A percentile compares a stretch with the other conserved stretches of the same genome.
Conservation (phyloP, 2,888 invertebrate genomes). For the Cryptops parisi region DNA sequence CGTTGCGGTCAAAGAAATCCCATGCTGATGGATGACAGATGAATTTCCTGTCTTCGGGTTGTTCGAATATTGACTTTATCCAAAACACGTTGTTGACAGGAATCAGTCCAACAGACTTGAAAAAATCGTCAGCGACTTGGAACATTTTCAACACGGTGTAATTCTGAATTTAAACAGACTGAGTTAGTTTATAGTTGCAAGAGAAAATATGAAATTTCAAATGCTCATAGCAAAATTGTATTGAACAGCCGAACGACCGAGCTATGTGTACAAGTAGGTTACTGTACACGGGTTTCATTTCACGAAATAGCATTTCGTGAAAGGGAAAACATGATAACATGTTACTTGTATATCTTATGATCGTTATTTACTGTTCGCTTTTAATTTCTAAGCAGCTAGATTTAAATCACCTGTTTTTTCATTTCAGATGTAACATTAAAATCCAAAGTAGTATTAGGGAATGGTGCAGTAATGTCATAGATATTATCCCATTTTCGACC, state of each 20-base stretch:
- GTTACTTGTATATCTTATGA: too few relatives aligned
- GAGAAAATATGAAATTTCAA: too few relatives aligned
- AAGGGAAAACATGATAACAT: too few relatives aligned
- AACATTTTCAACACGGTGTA: slow-evolving; percentile 65
- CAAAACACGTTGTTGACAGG: slow-evolving; percentile 69
- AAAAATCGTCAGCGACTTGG: slow-evolving; percentile 69
- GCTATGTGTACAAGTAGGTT: too few relatives aligned
- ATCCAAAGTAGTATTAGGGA: slow-evolving; percentile 47
- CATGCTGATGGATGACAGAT: slow-evolving; percentile 45
- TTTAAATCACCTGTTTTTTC: slow-evolving; percentile 29
- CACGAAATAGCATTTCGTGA: too few relatives aligned
- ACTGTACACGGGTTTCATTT: too few relatives aligned
- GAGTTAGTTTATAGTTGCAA: too few relatives aligned
- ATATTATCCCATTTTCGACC: slow-evolving; percentile 66
- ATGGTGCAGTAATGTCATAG: slow-evolving; percentile 57
- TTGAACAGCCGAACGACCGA: too few relatives aligned
- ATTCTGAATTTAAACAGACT: slow-evolving; percentile 46
- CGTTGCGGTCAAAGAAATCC: slow-evolving; percentile 33
- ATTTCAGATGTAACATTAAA: slow-evolving; percentile 64
- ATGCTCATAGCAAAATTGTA: too few relatives aligned
- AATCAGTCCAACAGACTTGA: slow-evolving; percentile 62
- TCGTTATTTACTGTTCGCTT: too few relatives aligned
- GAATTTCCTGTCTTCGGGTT: slow-evolving; percentile 57
- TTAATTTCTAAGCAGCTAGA: too few relatives aligned
- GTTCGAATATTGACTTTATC: slow-evolving; percentile 68